Conservation (phyloP, 2,113 vertebrate genomes). For the Cavia porcellus region DNA sequence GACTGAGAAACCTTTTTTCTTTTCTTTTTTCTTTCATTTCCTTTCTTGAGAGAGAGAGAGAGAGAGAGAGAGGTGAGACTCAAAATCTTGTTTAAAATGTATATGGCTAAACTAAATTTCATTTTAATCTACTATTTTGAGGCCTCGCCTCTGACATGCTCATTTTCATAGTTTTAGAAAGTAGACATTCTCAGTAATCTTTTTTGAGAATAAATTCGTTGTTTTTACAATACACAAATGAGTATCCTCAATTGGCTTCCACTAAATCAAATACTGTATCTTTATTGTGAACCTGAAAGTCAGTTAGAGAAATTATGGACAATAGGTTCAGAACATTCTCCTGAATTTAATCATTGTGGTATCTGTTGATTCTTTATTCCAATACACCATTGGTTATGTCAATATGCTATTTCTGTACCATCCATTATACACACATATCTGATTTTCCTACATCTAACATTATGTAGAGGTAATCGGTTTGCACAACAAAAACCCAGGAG, state of each 20-base stretch:
- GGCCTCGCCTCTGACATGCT: not conserved
- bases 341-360: not conserved
- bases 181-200: not conserved
- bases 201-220: not conserved
- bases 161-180: not conserved
- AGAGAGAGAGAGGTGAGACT: not conserved
- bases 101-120: not conserved
- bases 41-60: too few relatives aligned
- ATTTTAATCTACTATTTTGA: slow-evolving; percentile 27
- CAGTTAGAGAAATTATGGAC: not conserved
- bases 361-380: not conserved
- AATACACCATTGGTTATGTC: not conserved
- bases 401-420: not conserved
- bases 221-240: slow-evolving; percentile 8
- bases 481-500: not conserved
- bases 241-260: not conserved
- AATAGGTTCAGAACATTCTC: not conserved
- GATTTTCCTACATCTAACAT: not conserved
- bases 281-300: not conserved
- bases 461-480: not conserved
- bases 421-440: not conserved
- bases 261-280: not conserved
- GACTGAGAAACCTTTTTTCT: not conserved
- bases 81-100: not conserved
- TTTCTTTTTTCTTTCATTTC: not conserved